Evolutionary conservation across 92 coral and sea anemone species (phyloP), one percentile per base, ranked within the genome.

Genomic region (Actinernus sp.): DNA sequence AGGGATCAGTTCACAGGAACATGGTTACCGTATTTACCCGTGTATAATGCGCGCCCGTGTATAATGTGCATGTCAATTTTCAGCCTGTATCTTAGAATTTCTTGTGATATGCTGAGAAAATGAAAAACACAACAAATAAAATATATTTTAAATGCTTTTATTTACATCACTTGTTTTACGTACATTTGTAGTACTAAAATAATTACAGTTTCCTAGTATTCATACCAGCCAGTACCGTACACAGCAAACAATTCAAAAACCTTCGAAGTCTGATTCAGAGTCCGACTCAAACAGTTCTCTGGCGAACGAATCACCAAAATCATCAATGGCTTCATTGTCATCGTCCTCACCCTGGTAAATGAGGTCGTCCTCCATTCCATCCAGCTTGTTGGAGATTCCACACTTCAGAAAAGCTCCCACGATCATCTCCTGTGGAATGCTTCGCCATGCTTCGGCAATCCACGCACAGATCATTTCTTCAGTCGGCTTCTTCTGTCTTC

Each of bases 371-470:
- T 51, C 74, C 21, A 62, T 66, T 1, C 74, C 63, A 36, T 74
- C 73, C 48, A 73, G 81, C 31, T 36, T 45, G 66, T 73, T 73
- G 24, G 44, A 45, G 61, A 73, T 73, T 4, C 63, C 81, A 25
- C 81, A 73, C 33, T 66, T 58, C 26, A 58, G 46, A 63, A 61
- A 73, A 26, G 81, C 40, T 71, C 58, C 36, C 2, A 24, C 29
- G 33, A 66, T 21, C 62, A 66, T 19, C 8, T 49, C 74, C 11
- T 21, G 46, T 21, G 79, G 70, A 40, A 71, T 59, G 46, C 29
- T 47, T 6, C 32, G 19, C 79, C 79, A 59, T n/a, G 70, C 79
- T 58, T 36, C 22, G 19, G 60, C 31, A 27, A 59, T 59, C 68
- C 70, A 71, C 29, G 25, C 44, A 25, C 50, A 45, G 53, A 69